Percentiles rank a stretch among this genome's conserved stretches.
These are phyloP conservation scores for Yponomeuta plumbellus DNA, from an alignment of 2,888 invertebrate species.

Conservation along the genomic window DNA sequence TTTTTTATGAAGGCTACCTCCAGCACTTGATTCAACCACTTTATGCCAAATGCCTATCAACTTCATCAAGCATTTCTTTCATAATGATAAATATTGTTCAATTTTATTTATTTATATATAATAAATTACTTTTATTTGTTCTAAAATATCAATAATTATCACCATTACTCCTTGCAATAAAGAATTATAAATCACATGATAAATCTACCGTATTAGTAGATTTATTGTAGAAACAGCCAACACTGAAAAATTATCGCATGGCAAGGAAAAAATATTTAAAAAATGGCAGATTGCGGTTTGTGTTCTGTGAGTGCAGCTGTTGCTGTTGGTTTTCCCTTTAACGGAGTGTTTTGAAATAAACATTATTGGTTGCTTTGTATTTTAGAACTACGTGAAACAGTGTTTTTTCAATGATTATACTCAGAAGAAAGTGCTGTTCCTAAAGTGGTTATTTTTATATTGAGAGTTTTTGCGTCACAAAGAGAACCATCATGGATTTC, in stretches of 20 bases:
- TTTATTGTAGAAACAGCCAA: background rate
- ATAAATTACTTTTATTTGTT: too few relatives aligned
- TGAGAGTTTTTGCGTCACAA: conserved; percentile 54
- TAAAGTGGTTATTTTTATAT: conserved; percentile 55
- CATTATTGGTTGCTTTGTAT: conserved; percentile 60
- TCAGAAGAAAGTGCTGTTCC: conserved; percentile 65
- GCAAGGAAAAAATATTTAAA: background rate
- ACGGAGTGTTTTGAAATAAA: conserved; percentile 72
- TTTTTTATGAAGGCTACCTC: background rate
- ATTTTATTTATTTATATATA: background rate
- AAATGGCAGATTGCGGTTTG: conserved; percentile 16
- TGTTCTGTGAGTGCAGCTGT: conserved; percentile 57
- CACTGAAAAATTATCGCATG: background rate
- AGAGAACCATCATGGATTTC: conserved; percentile 86
- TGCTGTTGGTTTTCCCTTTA: conserved; percentile 28
- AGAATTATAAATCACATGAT: background rate
- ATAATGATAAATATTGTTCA: background rate
- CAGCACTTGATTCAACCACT: background rate
- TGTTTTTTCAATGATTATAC: conserved; percentile 68
- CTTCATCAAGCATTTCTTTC: background rate
- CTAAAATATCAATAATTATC: too few relatives aligned
- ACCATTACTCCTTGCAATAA: too few relatives aligned
- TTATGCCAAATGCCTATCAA: background rate
- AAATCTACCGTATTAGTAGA: background rate
- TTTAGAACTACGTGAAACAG: conserved; percentile 40